Evolutionary conservation across 2,797 vertebrate species (phyloP).

Genomic region (Sarcoramphus papa): DNA sequence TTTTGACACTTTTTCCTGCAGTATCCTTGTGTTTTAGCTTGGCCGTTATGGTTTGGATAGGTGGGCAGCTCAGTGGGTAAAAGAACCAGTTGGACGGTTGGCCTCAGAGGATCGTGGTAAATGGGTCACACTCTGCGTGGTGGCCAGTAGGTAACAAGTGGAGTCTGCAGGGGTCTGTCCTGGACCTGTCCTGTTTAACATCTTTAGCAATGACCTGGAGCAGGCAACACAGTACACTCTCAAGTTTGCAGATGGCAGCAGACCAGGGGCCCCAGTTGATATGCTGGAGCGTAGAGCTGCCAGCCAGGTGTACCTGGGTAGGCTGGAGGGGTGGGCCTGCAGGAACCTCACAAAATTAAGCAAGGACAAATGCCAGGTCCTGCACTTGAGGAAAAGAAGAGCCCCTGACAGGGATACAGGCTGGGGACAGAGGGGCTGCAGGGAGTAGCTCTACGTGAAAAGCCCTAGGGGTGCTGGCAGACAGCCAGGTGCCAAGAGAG

Average conservation of each 20-base stretch:
- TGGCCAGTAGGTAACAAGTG: not conserved
- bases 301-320: not conserved
- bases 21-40: not conserved
- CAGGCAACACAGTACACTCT: not conserved
- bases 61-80: not conserved
- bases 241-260: not conserved
- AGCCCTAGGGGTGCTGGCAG: not conserved
- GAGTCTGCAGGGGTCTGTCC: not conserved
- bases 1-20: not conserved
- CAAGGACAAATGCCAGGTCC: not conserved
- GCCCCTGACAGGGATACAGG: not conserved
- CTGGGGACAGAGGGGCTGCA: not conserved
- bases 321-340: not conserved
- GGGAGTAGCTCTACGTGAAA: not conserved
- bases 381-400: rapidly evolving
- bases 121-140: not conserved
- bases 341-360: not conserved
- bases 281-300: not conserved
- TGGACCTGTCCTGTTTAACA: not conserved
- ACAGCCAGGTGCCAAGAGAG: not conserved
- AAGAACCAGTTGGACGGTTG: not conserved
- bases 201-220: not conserved
- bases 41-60: not conserved
- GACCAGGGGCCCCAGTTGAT: rapidly evolving
- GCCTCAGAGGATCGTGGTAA: not conserved